Conservation (phyloP, 2,113 vertebrate species). For the Narcine bancroftii region DNA sequence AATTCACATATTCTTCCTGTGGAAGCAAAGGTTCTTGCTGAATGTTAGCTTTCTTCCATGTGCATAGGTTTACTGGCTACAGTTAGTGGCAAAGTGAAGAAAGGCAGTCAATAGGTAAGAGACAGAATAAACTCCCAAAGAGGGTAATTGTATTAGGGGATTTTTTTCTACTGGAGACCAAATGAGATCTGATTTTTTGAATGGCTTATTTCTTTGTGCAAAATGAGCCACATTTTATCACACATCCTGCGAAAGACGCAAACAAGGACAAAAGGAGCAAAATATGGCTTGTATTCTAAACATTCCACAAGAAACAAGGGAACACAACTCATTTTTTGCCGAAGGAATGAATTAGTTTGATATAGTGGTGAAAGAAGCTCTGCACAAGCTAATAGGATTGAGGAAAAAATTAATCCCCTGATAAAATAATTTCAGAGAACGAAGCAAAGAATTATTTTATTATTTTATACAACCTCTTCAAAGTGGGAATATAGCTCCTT, state of each 20-base stretch:
- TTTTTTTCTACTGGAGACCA: no score
- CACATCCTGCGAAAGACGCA: background rate
- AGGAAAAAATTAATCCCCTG: background rate
- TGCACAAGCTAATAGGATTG: background rate
- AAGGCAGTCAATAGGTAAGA: no score
- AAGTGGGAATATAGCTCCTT: no score
- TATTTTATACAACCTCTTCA: no score
- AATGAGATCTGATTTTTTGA: no score
- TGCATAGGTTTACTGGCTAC: background rate
- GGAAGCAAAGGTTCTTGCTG: no score
- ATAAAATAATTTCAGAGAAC: background rate
- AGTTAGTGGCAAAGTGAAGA: no score
- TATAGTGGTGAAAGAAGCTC: background rate
- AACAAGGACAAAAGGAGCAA: background rate
- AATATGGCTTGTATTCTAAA: background rate
- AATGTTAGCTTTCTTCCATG: background rate
- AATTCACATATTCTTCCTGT: no score
- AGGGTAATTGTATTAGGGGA: background rate
- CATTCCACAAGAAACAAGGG: background rate
- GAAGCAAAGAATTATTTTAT: background rate
- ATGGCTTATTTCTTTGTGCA: no score
- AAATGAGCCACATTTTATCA: background rate
- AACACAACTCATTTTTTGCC: background rate
- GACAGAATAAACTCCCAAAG: no score
- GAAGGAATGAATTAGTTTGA: background rate